A percentile compares a stretch with the other conserved stretches of the same genome.
These are phyloP conservation scores for Eubucco bourcierii DNA, from an alignment of 2,113 vertebrate genomes.

Conservation along the genomic window DNA sequence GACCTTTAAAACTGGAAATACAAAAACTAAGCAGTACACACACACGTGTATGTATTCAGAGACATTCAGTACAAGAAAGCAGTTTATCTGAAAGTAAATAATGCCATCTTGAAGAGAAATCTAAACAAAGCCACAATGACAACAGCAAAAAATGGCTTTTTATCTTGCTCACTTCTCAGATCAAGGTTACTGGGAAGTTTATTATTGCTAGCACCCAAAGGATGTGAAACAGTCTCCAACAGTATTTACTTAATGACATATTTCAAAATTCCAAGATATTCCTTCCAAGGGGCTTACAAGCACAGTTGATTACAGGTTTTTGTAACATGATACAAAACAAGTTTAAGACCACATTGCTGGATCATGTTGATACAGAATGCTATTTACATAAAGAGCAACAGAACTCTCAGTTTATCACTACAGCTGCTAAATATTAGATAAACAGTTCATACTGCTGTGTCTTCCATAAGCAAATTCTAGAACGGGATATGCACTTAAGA, in stretches of 20 bases:
- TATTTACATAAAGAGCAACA: neutral
- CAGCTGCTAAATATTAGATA: neutral
- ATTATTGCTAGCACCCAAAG: neutral
- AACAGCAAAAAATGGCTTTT: neutral
- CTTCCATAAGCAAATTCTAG: neutral
- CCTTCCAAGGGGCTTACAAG: neutral
- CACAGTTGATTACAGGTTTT: neutral
- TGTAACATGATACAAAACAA: neutral
- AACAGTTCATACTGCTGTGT: neutral
- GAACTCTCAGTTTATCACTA: neutral
- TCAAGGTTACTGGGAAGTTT: neutral
- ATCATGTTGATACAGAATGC: neutral
- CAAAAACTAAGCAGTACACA: neutral
- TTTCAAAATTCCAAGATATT: neutral
- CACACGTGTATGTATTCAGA: neutral
- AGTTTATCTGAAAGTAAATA: neutral
- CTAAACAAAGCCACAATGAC: neutral
- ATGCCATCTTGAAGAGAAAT: neutral
- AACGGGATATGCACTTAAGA: neutral
- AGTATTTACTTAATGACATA: neutral
- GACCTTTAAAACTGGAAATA: neutral
- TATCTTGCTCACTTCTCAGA: neutral
- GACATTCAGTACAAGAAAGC: neutral
- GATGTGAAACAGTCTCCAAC: neutral
- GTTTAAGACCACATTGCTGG: neutral